These are phyloP conservation scores for Dendrolimus kikuchii DNA, from an alignment of 1,140 invertebrate genomes.

Conservation along the genomic window DNA sequence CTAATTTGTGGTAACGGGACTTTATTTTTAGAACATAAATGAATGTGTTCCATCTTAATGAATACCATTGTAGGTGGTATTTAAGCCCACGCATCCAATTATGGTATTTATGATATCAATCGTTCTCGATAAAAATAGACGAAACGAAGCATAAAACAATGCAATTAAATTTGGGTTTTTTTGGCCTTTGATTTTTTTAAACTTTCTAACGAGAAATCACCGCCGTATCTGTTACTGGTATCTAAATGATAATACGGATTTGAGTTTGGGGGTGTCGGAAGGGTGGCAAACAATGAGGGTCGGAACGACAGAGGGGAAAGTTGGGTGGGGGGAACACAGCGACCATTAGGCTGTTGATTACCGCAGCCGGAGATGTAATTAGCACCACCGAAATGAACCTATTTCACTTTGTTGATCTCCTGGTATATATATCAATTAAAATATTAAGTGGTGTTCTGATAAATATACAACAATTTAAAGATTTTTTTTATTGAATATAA, in stretches of 20 bases:
- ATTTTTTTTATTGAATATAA: too few species aligned
- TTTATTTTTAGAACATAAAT: too few species aligned
- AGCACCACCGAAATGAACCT: slow-evolving; percentile 55
- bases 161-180: slow-evolving; percentile 11
- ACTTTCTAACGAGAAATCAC: slow-evolving; percentile 1
- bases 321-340: background rate
- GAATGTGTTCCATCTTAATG: too few species aligned
- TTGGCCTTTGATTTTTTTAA: background rate
- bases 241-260: background rate
- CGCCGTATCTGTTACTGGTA: slow-evolving; percentile 2
- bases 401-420: slow-evolving; percentile 41
- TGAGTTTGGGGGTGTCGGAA: background rate
- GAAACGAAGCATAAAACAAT: slow-evolving; percentile 4
- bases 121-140: slow-evolving; percentile 12
- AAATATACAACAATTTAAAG: too few species aligned
- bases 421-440: slow-evolving; percentile 28
- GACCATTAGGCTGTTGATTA: slow-evolving; percentile 59
- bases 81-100: slow-evolving; percentile 13
- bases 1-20: too few species aligned
- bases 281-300: slow-evolving; percentile 14
- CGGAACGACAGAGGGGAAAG: slow-evolving; percentile 13
- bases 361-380: slow-evolving; percentile 42
- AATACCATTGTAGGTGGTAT: too few species aligned
- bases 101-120: slow-evolving; percentile 17
- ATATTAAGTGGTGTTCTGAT: too few species aligned